These are phyloP conservation scores for Lasioglossum oenotherae DNA, from an alignment of 2,888 invertebrate species.

Conservation along the genomic window DNA sequence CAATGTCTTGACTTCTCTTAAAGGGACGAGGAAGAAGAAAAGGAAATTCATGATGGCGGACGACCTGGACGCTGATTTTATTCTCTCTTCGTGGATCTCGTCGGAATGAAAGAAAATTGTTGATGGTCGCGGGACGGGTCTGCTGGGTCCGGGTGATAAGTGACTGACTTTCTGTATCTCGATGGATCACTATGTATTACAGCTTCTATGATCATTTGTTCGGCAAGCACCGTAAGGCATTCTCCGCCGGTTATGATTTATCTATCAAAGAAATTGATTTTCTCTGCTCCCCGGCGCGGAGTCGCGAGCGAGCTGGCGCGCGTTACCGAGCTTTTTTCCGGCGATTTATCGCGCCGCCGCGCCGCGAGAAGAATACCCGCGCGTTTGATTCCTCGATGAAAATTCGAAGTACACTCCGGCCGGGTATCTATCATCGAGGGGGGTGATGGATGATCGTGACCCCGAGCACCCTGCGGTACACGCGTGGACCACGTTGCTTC, in stretches of 20 bases:
- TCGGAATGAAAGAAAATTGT: slow-evolving; percentile 27
- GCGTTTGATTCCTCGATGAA: slow-evolving; percentile 55
- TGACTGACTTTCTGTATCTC: slow-evolving; percentile 62
- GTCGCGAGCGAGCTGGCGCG: not conserved
- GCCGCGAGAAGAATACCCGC: slow-evolving; percentile 47
- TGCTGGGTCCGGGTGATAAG: slow-evolving; percentile 49
- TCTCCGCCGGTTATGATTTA: slow-evolving; percentile 55
- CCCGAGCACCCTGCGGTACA: slow-evolving; percentile 27
- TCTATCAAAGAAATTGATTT: slow-evolving; percentile 61
- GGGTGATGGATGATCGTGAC: slow-evolving; percentile 50
- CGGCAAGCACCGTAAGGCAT: slow-evolving; percentile 46
- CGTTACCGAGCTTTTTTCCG: slow-evolving; percentile 34
- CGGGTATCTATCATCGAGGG: slow-evolving; percentile 55
- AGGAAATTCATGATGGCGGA: slow-evolving; percentile 2
- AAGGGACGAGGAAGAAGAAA: not conserved
- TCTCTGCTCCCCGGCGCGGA: slow-evolving; percentile 42
- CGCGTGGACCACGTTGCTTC: slow-evolving; percentile 23
- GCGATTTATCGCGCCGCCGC: slow-evolving; percentile 54
- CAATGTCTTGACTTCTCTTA: not conserved
- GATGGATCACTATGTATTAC: slow-evolving; percentile 62
- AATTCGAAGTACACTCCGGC: slow-evolving; percentile 39
- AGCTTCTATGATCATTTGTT: slow-evolving; percentile 64
- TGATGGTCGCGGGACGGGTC: slow-evolving; percentile 16
- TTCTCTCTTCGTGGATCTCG: not conserved
- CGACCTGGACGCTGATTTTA: slow-evolving; percentile 30